phyloP scores from a whole-genome alignment of 2,888 invertebrate species.

The Catonia carolina region DNA sequence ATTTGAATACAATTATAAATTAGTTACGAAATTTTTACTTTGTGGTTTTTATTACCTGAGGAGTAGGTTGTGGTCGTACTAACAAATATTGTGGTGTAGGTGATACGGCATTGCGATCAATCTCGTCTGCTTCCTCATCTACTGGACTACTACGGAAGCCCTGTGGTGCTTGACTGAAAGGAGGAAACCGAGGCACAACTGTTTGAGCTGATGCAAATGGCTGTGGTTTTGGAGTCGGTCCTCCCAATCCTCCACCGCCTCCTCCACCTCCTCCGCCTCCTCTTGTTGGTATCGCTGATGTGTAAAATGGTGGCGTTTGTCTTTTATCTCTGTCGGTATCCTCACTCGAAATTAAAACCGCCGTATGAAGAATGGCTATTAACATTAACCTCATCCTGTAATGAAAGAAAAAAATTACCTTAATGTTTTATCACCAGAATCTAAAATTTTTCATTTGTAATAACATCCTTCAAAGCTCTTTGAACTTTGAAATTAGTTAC shows the following conservation, averaged over 20 bases:
- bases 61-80: conserved; percentile 30
- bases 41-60: conserved; percentile 17
- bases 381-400: conserved; percentile 16
- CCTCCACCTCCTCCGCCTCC: conserved; percentile 10
- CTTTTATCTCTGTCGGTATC: conserved; percentile 32
- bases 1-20: too few relatives aligned
- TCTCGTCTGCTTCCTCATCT: conserved; percentile 35
- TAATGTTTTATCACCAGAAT: too few relatives aligned
- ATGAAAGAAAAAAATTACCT: not conserved
- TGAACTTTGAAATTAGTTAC: too few relatives aligned
- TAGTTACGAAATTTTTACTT: too few relatives aligned
- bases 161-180: conserved; percentile 30
- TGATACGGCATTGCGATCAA: conserved; percentile 33
- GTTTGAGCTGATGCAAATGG: conserved; percentile 23
- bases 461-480: too few relatives aligned
- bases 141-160: conserved; percentile 35
- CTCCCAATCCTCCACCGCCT: too few relatives aligned
- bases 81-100: conserved; percentile 30
- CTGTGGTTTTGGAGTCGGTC: conserved; percentile 22
- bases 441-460: too few relatives aligned
- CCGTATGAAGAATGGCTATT: conserved; percentile 13
- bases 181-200: conserved; percentile 13
- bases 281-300: conserved; percentile 25
- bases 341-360: conserved; percentile 13
- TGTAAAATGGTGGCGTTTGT: conserved; percentile 32